These are phyloP conservation scores for Venustoraphidia nigricollis DNA, from an alignment of 2,888 invertebrate genomes.

Conservation along the genomic window DNA sequence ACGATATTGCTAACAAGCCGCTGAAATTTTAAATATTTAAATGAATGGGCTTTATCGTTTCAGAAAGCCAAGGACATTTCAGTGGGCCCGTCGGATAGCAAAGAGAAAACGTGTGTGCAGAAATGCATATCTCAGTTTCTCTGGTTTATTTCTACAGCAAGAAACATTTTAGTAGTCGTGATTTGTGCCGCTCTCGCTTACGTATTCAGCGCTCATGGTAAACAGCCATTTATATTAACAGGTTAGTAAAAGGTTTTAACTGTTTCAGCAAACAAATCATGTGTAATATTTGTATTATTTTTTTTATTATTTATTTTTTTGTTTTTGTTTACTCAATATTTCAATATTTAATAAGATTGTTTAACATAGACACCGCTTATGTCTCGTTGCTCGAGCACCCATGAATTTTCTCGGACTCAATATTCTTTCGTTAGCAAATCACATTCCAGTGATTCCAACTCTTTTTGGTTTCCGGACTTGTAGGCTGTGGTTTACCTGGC, in stretches of 20 bases:
- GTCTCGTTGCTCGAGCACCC: too few relatives aligned
- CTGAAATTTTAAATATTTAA: too few relatives aligned
- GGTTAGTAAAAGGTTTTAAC: conserved; percentile 24
- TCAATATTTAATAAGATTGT: not conserved
- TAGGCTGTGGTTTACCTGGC: too few relatives aligned
- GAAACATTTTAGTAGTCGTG: conserved; percentile 63
- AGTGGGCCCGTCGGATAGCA: conserved; percentile 27
- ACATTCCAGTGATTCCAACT: too few relatives aligned
- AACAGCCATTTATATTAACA: conserved; percentile 47
- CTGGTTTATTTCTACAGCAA: conserved; percentile 58
- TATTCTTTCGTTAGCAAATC: too few relatives aligned
- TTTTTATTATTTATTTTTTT: not conserved
- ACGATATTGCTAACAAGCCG: too few relatives aligned
- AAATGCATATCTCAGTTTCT: conserved; percentile 35
- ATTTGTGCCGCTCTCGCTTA: conserved; percentile 50
- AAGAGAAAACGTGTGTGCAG: conserved; percentile 29
- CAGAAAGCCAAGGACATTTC: conserved; percentile 59
- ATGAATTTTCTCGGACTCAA: too few relatives aligned
- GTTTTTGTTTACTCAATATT: too few relatives aligned
- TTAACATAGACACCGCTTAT: too few relatives aligned
- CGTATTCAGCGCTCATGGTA: conserved; percentile 40
- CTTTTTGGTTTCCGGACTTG: too few relatives aligned
- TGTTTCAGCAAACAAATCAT: not conserved
- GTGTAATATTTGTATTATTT: not conserved
- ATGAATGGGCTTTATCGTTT: conserved; percentile 8